These are phyloP conservation scores for Pitta sordida DNA, from an alignment of 2,113 vertebrate genomes.

Conservation along the genomic window DNA sequence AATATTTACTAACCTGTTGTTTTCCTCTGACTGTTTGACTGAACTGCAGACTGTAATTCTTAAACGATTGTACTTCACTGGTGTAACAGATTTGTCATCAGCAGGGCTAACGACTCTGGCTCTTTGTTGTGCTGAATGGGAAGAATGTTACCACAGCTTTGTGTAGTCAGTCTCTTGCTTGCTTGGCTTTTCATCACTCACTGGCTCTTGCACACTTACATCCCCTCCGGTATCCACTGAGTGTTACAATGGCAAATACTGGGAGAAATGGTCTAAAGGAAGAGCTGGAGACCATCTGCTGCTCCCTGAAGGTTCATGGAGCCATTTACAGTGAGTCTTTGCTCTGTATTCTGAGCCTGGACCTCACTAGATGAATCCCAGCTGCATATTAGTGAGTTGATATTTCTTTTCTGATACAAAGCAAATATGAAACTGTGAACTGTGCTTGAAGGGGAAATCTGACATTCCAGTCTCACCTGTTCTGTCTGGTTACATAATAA, in stretches of 20 bases:
- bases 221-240: not conserved
- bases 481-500: constrained; percentile 60
- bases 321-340: constrained; percentile 13
- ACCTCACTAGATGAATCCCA: constrained; percentile 8
- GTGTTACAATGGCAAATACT: not conserved
- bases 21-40: constrained; percentile 52
- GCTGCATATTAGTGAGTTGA: constrained; percentile 20
- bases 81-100: constrained; percentile 7
- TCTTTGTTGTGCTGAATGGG: not conserved
- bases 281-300: not conserved
- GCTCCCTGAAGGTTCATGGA: not conserved
- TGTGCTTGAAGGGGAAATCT: constrained; percentile 4
- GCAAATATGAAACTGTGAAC: constrained; percentile 45
- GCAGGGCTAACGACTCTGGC: constrained; percentile 20
- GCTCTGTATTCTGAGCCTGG: constrained; percentile 22
- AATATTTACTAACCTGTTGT: constrained; percentile 52
- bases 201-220: not conserved
- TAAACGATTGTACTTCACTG: constrained; percentile 40
- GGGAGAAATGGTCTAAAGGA: not conserved
- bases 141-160: not conserved
- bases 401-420: constrained; percentile 31
- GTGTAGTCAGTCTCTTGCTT: not conserved
- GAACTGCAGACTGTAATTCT: constrained; percentile 8
- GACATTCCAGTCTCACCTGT: constrained; percentile 62
- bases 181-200: not conserved